Base-by-base conservation (phyloP, 2,113 vertebrate species). In the Anhinga rufa region DNA sequence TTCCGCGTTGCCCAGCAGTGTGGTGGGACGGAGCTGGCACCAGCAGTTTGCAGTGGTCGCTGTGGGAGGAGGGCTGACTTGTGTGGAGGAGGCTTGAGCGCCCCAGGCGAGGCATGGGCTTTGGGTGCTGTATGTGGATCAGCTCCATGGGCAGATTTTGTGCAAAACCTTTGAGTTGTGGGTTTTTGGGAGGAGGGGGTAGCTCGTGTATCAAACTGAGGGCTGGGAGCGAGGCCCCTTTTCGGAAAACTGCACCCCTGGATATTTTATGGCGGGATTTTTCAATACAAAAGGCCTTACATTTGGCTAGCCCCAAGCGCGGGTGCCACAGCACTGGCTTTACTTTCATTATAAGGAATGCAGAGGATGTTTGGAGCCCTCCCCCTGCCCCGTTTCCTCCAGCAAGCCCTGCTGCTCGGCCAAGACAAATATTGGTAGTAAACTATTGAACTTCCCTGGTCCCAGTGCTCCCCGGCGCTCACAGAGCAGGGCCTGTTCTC, bases 351-450 rank as follows among this genome's bases (percentile, higher is more conserved):
- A 3, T 14, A 5, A 94, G 95, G 96, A 96, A 93, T 93, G 92
- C 80, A 36, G 92, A 92, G 96, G 96, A 94, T 96, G 95, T 88
- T 88, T 71, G 92, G 80, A 96, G 90, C 93, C 88, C 89, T 96
- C 95, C 94, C 94, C 93, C 96, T 88, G 83, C 93, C 94, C 94
- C 29, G 12, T 72, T 96, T 95, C 96, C 95, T 97, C 85, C 93
- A 86, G 90, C 40, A 4, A 78, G 58, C 93, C 4, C 6, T 46
- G 72, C 92, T 2, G 71, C 88, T 55, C 1, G 1, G 96, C 96
- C 93, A 96, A 95, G 86, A 94, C 90, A 96, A 96, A 97, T 93
- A 96, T 90, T 96, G 90, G 93, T 69, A 44, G 65, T 93, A 94
- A 96, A 95, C 92, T 94, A 9, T 94, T 96, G 95, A 96, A 96